Evolutionary conservation across 2,113 vertebrate species (phyloP), one percentile per base, ranked within the genome.

Genomic region (Asarcornis scutulata): DNA sequence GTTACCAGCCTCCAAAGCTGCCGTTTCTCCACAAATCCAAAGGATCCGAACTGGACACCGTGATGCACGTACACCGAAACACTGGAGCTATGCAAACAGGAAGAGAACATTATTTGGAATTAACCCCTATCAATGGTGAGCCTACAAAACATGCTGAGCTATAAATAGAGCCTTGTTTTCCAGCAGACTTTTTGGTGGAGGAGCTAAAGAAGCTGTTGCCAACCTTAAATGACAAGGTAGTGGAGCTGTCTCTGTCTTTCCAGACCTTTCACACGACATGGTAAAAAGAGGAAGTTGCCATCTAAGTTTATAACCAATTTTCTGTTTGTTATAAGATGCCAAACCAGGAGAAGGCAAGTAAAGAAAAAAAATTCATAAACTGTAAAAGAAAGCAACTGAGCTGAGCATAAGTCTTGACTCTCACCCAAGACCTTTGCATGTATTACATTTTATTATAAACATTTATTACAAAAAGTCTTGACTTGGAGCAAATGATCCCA

Each of bases 41-140:
- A 55, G 82, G 66, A 68, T 21, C 48, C 2, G 3, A 53, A 4
- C 0, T 0, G 13, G 77, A 29, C 22, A 29, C 13, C 0, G 0
- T 1, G 1, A 40, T 40, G 20, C n/a, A 3, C 8, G 58, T 46
- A 40, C 60, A 18, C 66, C 8, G 36, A 36, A 66, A 59, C n/a
- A n/a, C 58, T n/a, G n/a, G 17, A 6, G 9, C 63, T 29, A 7
- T 17, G 79, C 67, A 83, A 80, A 80, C 38, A 77, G 29, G 27
- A 80, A 29, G 42, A 75, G 55, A 69, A 44, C 31, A 56, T 79
- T 63, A 21, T 44, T 87, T 67, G 66, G 46, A 58, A 84, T 88
- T 60, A 71, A 93, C 88, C 72, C 29, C 40, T 32, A 73, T 7
- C 72, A 73, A 32, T 50, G 58, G 50, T 4, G 67, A 95, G 38